A percentile compares a stretch with the other conserved stretches of the same genome.
phyloP scores from a whole-genome alignment of 2,888 invertebrate genomes.

The Tortricodes alternella region DNA sequence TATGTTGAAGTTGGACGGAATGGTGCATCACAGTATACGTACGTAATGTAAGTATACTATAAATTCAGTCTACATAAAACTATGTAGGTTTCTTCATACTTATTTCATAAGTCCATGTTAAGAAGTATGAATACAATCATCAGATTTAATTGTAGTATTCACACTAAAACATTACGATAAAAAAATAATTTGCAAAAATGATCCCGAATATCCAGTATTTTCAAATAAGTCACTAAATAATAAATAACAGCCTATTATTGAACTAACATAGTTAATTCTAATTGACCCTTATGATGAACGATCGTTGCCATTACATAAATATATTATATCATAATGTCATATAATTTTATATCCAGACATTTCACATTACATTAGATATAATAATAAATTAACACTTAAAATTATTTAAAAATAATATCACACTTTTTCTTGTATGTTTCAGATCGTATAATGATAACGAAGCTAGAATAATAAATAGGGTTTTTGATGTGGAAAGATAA shows the following conservation, averaged over 20 bases:
- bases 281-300: not conserved
- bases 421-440: conserved; percentile 52
- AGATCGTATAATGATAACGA: not conserved
- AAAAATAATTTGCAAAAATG: too few species aligned
- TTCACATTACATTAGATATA: not conserved
- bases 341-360: not conserved
- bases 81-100: conserved; percentile 53
- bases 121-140: not conserved
- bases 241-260: conserved; percentile 17
- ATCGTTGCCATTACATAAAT: not conserved
- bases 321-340: not conserved
- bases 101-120: not conserved
- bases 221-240: too few species aligned
- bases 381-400: conserved; percentile 73
- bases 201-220: too few species aligned
- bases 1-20: conserved; percentile 62
- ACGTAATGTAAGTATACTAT: conserved; percentile 68
- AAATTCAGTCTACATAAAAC: conserved; percentile 55
- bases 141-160: not conserved
- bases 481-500: too few species aligned
- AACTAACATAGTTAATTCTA: not conserved
- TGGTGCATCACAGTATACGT: conserved; percentile 70
- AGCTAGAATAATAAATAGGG: not conserved
- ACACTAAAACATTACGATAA: not conserved
- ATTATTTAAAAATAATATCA: conserved; percentile 69